phyloP scores from a whole-genome alignment of 2,888 invertebrate genomes.

The Chironomus tentans region DNA sequence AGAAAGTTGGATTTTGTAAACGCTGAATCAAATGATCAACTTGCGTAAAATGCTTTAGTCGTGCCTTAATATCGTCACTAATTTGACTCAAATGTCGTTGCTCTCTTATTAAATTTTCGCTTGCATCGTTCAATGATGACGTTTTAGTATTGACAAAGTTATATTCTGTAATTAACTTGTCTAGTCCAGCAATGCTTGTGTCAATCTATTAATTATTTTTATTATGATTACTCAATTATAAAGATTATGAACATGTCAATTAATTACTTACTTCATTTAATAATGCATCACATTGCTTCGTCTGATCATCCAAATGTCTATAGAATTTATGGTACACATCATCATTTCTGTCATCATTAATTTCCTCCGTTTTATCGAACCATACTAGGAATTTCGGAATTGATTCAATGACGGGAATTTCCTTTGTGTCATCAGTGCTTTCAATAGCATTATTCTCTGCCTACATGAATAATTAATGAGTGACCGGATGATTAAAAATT shows the following conservation, averaged over 20 bases:
- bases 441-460: background rate
- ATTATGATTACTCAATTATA: background rate
- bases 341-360: slow-evolving; percentile 60
- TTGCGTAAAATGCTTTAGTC: slow-evolving; percentile 77
- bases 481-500: background rate
- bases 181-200: slow-evolving; percentile 59
- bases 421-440: slow-evolving; percentile 29
- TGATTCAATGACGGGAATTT: slow-evolving; percentile 43
- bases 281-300: slow-evolving; percentile 59
- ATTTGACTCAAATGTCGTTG: slow-evolving; percentile 74
- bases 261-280: slow-evolving; percentile 42
- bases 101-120: slow-evolving; percentile 83
- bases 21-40: slow-evolving; percentile 72
- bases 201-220: slow-evolving; percentile 44
- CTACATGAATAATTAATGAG: background rate
- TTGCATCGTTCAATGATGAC: slow-evolving; percentile 80
- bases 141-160: slow-evolving; percentile 85
- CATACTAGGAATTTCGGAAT: slow-evolving; percentile 66
- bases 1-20: slow-evolving; percentile 67
- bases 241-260: background rate
- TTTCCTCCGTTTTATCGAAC: slow-evolving; percentile 63
- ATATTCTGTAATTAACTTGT: slow-evolving; percentile 66
- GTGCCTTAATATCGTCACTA: slow-evolving; percentile 68
- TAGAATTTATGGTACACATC: slow-evolving; percentile 60
- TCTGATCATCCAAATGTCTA: slow-evolving; percentile 57